phyloP scores from a whole-genome alignment of 2,888 invertebrate species.

The Argyra leucocephala region DNA sequence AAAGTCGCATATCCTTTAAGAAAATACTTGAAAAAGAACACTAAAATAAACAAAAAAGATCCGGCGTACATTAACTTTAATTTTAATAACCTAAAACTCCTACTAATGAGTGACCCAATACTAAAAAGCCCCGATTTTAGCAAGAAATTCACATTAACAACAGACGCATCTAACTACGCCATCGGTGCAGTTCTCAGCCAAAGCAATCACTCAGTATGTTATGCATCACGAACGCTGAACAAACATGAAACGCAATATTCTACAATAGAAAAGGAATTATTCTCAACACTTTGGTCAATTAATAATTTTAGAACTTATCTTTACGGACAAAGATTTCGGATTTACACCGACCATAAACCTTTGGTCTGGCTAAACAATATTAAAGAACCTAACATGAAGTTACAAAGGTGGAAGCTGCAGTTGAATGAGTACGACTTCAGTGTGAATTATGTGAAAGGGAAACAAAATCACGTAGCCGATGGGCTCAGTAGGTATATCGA shows the following conservation, averaged over 20 bases:
- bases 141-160: slow-evolving; percentile 20
- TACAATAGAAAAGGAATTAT: slow-evolving; percentile 16
- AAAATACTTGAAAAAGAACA: slow-evolving; percentile 20
- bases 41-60: slow-evolving; percentile 16
- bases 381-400: slow-evolving; percentile 10
- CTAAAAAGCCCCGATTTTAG: slow-evolving; percentile 30
- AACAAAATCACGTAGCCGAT: slow-evolving; percentile 15
- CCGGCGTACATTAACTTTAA: slow-evolving; percentile 17
- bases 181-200: slow-evolving; percentile 18
- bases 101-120: slow-evolving; percentile 20
- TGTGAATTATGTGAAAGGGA: slow-evolving; percentile 13
- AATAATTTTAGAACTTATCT: slow-evolving; percentile 11
- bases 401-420: slow-evolving; percentile 10
- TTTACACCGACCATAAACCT: slow-evolving; percentile 10
- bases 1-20: slow-evolving; percentile 20
- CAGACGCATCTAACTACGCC: slow-evolving; percentile 16
- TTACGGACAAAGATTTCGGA: slow-evolving; percentile 8
- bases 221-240: slow-evolving; percentile 12
- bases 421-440: slow-evolving; percentile 13
- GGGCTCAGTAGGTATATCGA: slow-evolving; percentile 13
- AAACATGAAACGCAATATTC: slow-evolving; percentile 12
- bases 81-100: slow-evolving; percentile 19
- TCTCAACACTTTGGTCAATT: slow-evolving; percentile 8
- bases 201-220: slow-evolving; percentile 17
- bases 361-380: slow-evolving; percentile 5